A percentile compares a stretch with the other conserved stretches of the same genome.
Conservation (phyloP, 1,140 invertebrate species). For the Onthophagus taurus region DNA sequence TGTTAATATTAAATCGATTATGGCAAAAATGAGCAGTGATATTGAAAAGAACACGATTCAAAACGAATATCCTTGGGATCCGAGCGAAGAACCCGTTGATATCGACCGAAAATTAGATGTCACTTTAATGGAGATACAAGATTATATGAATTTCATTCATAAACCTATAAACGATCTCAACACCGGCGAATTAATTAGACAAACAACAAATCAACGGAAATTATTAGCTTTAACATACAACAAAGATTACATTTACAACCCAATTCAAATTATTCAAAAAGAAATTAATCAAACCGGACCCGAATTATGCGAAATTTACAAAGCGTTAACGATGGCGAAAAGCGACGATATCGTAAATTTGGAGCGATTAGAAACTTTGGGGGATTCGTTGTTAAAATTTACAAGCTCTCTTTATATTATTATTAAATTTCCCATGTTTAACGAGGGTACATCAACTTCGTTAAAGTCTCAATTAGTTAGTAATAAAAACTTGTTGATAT, state of each 20-base stretch:
- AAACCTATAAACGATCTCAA: conserved; percentile 10
- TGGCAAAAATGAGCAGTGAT: conserved; percentile 21
- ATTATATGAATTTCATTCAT: conserved; percentile 52
- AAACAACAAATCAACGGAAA: conserved; percentile 9
- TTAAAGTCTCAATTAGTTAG: conserved; percentile 69
- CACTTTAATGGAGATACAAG: conserved; percentile 56
- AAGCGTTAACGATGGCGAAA: conserved; percentile 61
- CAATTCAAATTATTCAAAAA: conserved; percentile 20
- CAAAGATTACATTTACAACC: conserved; percentile 22
- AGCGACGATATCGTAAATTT: conserved; percentile 71
- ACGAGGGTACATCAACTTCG: conserved; percentile 69
- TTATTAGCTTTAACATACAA: conserved; percentile 26
- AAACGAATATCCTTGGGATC: conserved; percentile 41
- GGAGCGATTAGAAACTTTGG: conserved; percentile 76
- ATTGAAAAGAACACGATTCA: conserved; percentile 26
- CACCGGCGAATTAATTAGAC: conserved; percentile 19
- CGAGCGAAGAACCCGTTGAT: conserved; percentile 54
- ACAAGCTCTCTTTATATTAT: conserved; percentile 62
- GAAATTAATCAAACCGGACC: conserved; percentile 16
- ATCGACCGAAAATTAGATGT: conserved; percentile 49
- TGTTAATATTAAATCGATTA: conserved; percentile 1
- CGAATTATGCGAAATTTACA: conserved; percentile 32
- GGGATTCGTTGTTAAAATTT: conserved; percentile 84
- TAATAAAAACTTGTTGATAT: conserved; percentile 70
- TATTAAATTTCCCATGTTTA: conserved; percentile 53